These are phyloP conservation scores for Thera britannica DNA, from an alignment of 2,888 invertebrate species.

Conservation along the genomic window DNA sequence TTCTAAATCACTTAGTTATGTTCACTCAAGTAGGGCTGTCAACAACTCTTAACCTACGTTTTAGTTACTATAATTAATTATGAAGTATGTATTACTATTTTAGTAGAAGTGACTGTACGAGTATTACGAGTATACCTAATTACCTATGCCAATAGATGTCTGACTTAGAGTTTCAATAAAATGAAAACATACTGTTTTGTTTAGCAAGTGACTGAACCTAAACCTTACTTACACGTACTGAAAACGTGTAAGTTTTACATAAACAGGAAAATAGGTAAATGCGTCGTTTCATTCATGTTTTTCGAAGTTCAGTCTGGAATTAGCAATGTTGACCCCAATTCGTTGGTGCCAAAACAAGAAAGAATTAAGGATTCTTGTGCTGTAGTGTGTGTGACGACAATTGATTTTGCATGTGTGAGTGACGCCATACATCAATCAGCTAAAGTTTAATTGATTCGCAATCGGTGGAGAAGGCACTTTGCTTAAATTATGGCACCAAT, in stretches of 20 bases:
- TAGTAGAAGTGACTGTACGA: too few relatives aligned
- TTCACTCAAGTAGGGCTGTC: too few relatives aligned
- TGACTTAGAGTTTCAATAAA: too few relatives aligned
- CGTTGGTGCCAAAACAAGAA: background rate
- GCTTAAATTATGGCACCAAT: background rate
- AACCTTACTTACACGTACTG: too few relatives aligned
- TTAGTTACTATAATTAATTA: too few relatives aligned
- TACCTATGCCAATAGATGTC: too few relatives aligned
- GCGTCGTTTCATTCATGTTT: background rate
- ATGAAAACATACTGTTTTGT: too few relatives aligned
- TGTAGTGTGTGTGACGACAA: conserved; percentile 19
- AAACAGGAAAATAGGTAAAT: background rate
- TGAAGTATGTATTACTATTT: too few relatives aligned
- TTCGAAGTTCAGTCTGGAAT: background rate
- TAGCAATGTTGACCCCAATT: background rate
- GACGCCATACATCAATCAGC: conserved; percentile 24
- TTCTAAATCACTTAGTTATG: too few relatives aligned
- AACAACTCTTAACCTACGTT: too few relatives aligned
- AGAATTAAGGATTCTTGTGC: conserved; percentile 1
- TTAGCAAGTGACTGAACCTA: background rate
- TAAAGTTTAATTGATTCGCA: conserved; percentile 21
- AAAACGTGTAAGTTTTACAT: background rate
- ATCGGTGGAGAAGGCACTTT: conserved; percentile 25
- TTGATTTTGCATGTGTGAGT: conserved; percentile 25
- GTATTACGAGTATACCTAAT: too few relatives aligned